Conservation (phyloP, 2,113 vertebrate genomes). For the Cavia aperea region DNA sequence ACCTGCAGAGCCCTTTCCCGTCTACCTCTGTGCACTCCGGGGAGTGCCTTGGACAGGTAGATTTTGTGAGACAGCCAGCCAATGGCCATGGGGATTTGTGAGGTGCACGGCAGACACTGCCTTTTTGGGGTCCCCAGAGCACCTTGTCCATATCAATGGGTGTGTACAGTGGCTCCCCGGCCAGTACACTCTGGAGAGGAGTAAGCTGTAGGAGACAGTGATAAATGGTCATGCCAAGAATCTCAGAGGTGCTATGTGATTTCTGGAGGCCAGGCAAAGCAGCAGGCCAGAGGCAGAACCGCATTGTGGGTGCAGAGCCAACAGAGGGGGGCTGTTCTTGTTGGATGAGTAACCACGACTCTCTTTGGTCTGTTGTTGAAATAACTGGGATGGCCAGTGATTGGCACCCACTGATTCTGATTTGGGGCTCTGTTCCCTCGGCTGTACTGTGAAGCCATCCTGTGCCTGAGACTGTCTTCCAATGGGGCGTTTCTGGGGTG, state of each 20-base stretch:
- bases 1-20: not conserved
- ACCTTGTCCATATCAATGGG: accelerated
- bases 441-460: not conserved
- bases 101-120: too few species aligned
- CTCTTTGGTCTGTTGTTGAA: not conserved
- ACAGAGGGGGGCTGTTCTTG: not conserved
- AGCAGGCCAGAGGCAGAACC: not conserved
- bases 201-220: too few species aligned
- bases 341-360: accelerated
- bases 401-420: accelerated
- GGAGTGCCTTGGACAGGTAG: not conserved
- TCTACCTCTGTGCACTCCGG: not conserved
- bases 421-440: not conserved
- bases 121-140: not conserved
- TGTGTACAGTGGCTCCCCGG: accelerated
- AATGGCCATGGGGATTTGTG: not conserved
- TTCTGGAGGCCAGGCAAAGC: not conserved
- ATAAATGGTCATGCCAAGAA: accelerated
- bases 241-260: accelerated
- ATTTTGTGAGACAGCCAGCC: not conserved
- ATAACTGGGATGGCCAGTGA: accelerated
- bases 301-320: accelerated
- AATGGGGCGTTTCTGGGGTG: accelerated
- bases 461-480: accelerated
- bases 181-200: not conserved